These are phyloP conservation scores for Denticeps clupeoides DNA, from an alignment of 2,797 vertebrate species.

Conservation along the genomic window DNA sequence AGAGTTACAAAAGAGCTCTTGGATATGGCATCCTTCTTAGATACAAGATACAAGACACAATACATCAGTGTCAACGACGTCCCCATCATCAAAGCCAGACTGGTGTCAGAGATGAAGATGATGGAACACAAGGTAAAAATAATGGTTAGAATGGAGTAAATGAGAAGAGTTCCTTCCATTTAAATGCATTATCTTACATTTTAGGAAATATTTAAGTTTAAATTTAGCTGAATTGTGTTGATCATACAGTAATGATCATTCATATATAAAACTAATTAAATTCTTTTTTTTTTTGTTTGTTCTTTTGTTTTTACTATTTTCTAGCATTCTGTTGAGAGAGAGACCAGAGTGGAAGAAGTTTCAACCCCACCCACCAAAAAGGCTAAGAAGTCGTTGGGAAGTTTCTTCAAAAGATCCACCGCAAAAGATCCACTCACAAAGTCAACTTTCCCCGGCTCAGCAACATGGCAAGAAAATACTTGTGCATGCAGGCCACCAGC, in stretches of 20 bases:
- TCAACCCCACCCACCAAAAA: neutral
- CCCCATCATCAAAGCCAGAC: constrained; percentile 3
- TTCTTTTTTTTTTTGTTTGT: neutral
- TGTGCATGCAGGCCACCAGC: constrained; percentile 14
- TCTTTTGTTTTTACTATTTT: neutral
- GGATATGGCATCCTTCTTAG: constrained; percentile 16
- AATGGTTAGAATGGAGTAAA: too few relatives aligned
- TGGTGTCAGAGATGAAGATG: constrained; percentile 12
- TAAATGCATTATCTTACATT: too few relatives aligned
- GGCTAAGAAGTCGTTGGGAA: constrained; percentile 6
- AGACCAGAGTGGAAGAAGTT: neutral
- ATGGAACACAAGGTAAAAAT: too few relatives aligned
- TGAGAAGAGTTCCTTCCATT: too few relatives aligned
- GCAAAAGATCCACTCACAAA: constrained; percentile 5
- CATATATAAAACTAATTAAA: constrained; percentile 11
- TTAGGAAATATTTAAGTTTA: too few relatives aligned
- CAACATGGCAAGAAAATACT: constrained; percentile 8
- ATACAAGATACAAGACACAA: constrained; percentile 13
- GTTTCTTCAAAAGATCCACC: constrained; percentile 15
- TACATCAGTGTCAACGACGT: constrained; percentile 8
- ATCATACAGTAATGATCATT: too few relatives aligned
- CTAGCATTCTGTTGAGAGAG: constrained; percentile 6
- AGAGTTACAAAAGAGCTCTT: constrained; percentile 6
- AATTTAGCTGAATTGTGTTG: too few relatives aligned
- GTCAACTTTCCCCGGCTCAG: constrained; percentile 7